These are phyloP conservation scores for Pogonocichla stellata DNA, from an alignment of 2,113 vertebrate genomes.

Conservation along the genomic window DNA sequence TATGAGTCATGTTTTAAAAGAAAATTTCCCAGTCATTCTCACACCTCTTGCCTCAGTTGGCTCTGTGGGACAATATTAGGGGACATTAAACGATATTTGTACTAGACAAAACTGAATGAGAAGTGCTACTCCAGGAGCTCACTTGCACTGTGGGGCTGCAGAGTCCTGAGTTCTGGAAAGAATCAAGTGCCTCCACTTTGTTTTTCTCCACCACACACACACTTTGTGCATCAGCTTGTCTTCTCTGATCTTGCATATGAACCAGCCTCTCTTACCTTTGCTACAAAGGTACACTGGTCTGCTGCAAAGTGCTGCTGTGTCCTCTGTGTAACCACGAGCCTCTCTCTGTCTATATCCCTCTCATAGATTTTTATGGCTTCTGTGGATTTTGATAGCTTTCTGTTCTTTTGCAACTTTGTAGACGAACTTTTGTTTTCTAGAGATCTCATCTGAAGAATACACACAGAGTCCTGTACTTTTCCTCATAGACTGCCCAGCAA, in stretches of 20 bases:
- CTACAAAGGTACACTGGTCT: background rate
- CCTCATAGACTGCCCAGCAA: background rate
- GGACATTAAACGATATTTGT: background rate
- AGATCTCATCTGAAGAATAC: background rate
- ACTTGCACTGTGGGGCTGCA: background rate
- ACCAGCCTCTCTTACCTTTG: background rate
- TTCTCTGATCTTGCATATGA: background rate
- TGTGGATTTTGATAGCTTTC: background rate
- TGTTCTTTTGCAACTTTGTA: background rate
- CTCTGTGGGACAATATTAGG: background rate
- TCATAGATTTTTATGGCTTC: background rate
- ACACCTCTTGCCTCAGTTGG: background rate
- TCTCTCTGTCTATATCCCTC: background rate
- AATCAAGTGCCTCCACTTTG: background rate
- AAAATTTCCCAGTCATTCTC: background rate
- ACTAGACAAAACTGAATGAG: background rate
- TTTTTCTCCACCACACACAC: background rate
- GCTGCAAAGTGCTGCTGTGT: background rate
- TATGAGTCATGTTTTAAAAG: background rate
- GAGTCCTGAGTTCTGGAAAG: background rate
- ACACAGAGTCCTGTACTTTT: background rate
- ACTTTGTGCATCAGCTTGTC: background rate
- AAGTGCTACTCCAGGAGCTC: background rate
- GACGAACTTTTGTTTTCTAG: background rate
- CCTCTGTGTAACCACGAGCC: background rate